Evolutionary conservation across 1,140 invertebrate genomes (phyloP).

Genomic region (Temnothorax nylanderi): DNA sequence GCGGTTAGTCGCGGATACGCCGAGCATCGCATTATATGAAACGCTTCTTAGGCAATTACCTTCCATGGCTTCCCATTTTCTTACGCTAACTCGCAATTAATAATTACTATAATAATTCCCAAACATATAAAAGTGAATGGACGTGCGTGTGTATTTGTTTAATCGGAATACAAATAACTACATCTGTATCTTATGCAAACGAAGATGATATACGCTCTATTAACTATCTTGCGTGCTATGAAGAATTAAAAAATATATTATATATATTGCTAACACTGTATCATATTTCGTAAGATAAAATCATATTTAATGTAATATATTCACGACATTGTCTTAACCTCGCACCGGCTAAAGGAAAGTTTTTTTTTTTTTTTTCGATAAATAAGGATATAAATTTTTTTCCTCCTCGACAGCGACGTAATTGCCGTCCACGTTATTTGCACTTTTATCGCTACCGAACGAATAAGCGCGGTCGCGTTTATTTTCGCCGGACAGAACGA

Average conservation of each 20-base stretch:
- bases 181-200: not conserved
- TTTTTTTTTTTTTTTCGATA: not conserved
- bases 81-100: not conserved
- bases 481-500: not conserved
- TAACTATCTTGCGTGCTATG: not conserved
- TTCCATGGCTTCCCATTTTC: not conserved
- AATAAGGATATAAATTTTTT: slow-evolving; percentile 4
- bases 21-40: slow-evolving; percentile 14
- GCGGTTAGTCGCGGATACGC: slow-evolving; percentile 34
- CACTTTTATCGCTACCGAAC: slow-evolving; percentile 27
- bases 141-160: not conserved
- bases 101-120: not conserved
- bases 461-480: not conserved
- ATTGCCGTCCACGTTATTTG: not conserved
- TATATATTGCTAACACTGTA: not conserved
- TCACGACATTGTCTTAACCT: too few species aligned
- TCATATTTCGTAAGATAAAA: not conserved
- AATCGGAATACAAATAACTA: not conserved
- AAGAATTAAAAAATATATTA: not conserved
- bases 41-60: not conserved
- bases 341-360: not conserved
- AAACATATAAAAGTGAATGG: not conserved
- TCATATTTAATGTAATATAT: too few species aligned
- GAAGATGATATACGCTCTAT: not conserved
- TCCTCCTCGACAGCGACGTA: not conserved